Evolutionary conservation across 1,140 invertebrate genomes (phyloP).

Genomic region (Drosophila ambigua): DNA sequence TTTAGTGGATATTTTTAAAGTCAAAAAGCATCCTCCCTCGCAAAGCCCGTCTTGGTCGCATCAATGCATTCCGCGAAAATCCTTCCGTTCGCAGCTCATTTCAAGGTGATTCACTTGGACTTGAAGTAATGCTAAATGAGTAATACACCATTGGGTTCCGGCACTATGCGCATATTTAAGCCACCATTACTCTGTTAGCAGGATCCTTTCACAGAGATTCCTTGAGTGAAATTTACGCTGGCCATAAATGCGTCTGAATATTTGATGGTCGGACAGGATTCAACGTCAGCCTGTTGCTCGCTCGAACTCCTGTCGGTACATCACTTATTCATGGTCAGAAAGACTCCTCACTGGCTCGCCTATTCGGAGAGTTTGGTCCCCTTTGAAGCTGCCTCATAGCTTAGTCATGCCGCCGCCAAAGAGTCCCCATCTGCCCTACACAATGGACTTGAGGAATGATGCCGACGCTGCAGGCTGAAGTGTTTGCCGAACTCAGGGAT

Average conservation of each 20-base stretch:
- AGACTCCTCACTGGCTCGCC: neutral
- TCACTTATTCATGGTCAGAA: slow-evolving; percentile 51
- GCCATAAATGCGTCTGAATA: slow-evolving; percentile 56
- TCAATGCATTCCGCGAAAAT: neutral
- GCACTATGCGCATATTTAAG: slow-evolving; percentile 69
- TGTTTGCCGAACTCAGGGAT: slow-evolving; percentile 53
- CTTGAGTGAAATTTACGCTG: slow-evolving; percentile 38
- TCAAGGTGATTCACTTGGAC: slow-evolving; percentile 10
- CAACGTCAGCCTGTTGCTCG: slow-evolving; percentile 49
- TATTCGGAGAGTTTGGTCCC: slow-evolving; percentile 18
- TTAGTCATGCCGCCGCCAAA: slow-evolving; percentile 49
- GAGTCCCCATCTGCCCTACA: neutral
- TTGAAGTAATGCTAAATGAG: slow-evolving; percentile 14
- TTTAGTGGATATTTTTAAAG: no score
- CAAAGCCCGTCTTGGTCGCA: no score
- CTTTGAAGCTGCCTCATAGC: slow-evolving; percentile 57
- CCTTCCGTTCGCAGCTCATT: slow-evolving; percentile 19
- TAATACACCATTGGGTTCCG: slow-evolving; percentile 32
- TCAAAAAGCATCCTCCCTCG: no score
- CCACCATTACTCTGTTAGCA: slow-evolving; percentile 45
- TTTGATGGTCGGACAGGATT: slow-evolving; percentile 53
- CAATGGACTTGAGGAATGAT: neutral
- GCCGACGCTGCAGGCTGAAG: slow-evolving; percentile 14
- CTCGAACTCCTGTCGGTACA: slow-evolving; percentile 32
- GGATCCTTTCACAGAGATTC: slow-evolving; percentile 39